Conservation (phyloP, 2,797 vertebrate genomes). For the Columba guinea region DNA sequence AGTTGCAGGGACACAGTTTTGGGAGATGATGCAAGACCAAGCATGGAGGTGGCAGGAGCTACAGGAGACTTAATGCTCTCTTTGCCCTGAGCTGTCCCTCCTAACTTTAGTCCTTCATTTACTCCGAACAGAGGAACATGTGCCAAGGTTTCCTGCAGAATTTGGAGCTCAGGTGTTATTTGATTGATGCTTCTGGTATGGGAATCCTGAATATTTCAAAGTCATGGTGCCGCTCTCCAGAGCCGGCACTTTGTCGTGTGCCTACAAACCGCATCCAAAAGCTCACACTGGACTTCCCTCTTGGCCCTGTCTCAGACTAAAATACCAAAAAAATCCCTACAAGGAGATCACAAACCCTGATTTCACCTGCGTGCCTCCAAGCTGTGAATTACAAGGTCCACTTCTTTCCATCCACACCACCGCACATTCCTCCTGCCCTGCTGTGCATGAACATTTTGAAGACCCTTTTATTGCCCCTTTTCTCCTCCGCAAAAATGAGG, state of each 20-base stretch:
- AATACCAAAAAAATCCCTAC: rapidly evolving
- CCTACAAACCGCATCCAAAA: neutral
- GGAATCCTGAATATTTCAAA: neutral
- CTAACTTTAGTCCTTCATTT: neutral
- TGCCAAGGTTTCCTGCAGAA: neutral
- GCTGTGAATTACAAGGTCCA: neutral
- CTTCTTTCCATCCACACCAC: neutral
- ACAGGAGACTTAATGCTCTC: neutral
- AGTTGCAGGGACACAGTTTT: neutral
- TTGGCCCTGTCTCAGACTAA: neutral
- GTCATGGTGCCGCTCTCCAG: neutral
- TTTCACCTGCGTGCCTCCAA: neutral
- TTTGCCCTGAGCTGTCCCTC: neutral
- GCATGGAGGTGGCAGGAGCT: rapidly evolving
- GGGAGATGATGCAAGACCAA: neutral
- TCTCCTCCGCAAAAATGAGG: neutral
- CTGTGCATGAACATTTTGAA: neutral
- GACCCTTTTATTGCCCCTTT: neutral
- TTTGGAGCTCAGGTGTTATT: neutral
- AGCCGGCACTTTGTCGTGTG: rapidly evolving
- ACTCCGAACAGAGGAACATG: neutral
- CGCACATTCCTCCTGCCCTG: rapidly evolving
- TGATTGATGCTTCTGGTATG: neutral
- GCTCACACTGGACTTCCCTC: neutral
- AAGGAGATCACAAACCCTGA: neutral